Evolutionary conservation across 2,797 vertebrate genomes (phyloP).

Genomic region (Hemitrygon akajei): DNA sequence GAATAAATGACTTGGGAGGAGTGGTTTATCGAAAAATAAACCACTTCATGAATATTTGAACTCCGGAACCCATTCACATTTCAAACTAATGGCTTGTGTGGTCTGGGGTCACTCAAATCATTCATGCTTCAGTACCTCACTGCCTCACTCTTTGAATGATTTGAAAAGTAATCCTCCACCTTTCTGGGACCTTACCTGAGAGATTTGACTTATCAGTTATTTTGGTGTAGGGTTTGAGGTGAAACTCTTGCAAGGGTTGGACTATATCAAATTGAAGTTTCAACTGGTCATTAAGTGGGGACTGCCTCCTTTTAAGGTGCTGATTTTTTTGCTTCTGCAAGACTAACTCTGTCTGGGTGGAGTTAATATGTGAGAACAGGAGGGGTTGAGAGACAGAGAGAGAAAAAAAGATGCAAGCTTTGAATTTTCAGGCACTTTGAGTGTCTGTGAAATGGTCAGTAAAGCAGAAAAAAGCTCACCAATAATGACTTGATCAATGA

Average conservation of each 20-base stretch:
- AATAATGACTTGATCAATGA: slow-evolving; percentile 37
- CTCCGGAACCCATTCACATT: slow-evolving; percentile 25
- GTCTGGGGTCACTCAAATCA: not conserved
- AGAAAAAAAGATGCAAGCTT: slow-evolving; percentile 30
- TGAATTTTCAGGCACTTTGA: slow-evolving; percentile 37
- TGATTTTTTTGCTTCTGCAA: not conserved
- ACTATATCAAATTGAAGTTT: not conserved
- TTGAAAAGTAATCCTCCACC: slow-evolving; percentile 5
- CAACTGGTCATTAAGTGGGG: not conserved
- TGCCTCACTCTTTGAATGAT: not conserved
- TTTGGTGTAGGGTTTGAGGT: not conserved
- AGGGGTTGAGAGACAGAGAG: not conserved
- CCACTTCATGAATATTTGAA: slow-evolving; percentile 36
- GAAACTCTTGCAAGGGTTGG: not conserved
- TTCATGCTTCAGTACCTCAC: not conserved
- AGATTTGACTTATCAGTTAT: not conserved
- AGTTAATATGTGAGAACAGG: not conserved
- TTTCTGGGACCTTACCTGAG: not conserved
- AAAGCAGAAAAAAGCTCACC: slow-evolving; percentile 34
- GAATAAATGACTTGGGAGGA: slow-evolving; percentile 37
- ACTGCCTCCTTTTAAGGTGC: not conserved
- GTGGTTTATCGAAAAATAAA: slow-evolving; percentile 35
- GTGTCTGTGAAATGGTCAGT: slow-evolving; percentile 36
- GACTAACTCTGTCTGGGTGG: not conserved
- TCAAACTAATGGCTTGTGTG: slow-evolving; percentile 34